Base-by-base conservation (phyloP, 1,140 invertebrate species). In the Heterodera carotae region DNA sequence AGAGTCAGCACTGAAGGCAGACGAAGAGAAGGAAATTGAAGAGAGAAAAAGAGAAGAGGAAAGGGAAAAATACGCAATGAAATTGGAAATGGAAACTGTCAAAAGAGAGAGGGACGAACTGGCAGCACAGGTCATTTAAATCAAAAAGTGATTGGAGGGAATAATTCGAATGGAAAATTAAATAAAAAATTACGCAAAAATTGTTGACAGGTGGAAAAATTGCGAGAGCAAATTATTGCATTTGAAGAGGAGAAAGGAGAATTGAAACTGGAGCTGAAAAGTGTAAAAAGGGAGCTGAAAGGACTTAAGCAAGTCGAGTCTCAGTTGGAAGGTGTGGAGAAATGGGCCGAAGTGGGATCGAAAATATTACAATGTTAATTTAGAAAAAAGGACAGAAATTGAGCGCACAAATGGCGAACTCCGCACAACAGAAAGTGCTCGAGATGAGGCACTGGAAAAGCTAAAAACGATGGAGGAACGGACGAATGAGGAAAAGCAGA, bases 221-320 rank as follows among this genome's bases (percentile, higher is more conserved):
- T 12, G 29, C n/a, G 6, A 31, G 62, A 66, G 27, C 27, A 66
- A 34, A 15, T 66, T 12, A 29, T 31, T 66, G n/a, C 6, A n/a
- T 29, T 66, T 31, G 62, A 66, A 5, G 62, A 66, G 29, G 62
- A 66, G 33, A 66, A 66, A 18, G 48, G 62, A 66, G n/a, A 66
- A 0, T 33, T 66, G 29, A 43, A 74, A 62, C 64, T 74, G 0
- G 72, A 74, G 25, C 25, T 74, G n/a, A 74, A 74, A 25, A 74
- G 64, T 34, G 53, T 33, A 62, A 74, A 74, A 74, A 2, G 48
- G 18, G 69, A 71, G n/a, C 22, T 71, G 48, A 71, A 71, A 22
- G 33, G 34, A n/a, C 22, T 36, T 31, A 48, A 71, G 33, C 39
- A 71, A 53, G 33, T 25, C 59, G 69, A 71, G 15, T 22, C 48